A percentile compares a stretch with the other conserved stretches of the same genome.
Evolutionary conservation across 1,140 invertebrate species (phyloP).

Genomic region (Listronotus bonariensis): DNA sequence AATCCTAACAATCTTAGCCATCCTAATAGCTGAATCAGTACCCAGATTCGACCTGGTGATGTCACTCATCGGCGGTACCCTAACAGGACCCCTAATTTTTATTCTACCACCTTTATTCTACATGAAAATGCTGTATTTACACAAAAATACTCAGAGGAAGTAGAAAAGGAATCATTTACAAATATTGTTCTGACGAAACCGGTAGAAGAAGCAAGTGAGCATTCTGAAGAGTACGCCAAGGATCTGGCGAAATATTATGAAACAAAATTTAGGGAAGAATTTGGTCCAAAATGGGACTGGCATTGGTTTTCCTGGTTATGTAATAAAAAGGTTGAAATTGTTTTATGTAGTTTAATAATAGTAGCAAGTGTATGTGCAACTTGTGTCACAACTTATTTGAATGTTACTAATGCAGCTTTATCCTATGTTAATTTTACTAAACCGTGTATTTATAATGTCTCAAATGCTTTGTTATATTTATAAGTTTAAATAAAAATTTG

Average conservation of each 20-base stretch:
- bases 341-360: slow-evolving; percentile 52
- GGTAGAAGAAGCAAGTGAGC: slow-evolving; percentile 5
- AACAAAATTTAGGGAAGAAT: slow-evolving; percentile 23
- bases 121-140: slow-evolving; percentile 56
- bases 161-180: slow-evolving; percentile 37
- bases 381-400: slow-evolving; percentile 64
- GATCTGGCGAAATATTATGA: slow-evolving; percentile 24
- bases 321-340: slow-evolving; percentile 43
- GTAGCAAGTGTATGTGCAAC: slow-evolving; percentile 63
- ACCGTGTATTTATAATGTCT: slow-evolving; percentile 67
- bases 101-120: slow-evolving; percentile 86
- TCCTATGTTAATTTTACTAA: slow-evolving; percentile 61
- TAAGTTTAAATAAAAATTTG: slow-evolving; percentile 11
- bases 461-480: slow-evolving; percentile 36
- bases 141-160: slow-evolving; percentile 33
- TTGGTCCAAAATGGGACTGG: background rate
- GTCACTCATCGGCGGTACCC: slow-evolving; percentile 81
- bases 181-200: slow-evolving; percentile 28
- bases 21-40: slow-evolving; percentile 80
- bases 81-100: slow-evolving; percentile 83
- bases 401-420: slow-evolving; percentile 62
- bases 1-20: slow-evolving; percentile 68
- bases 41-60: slow-evolving; percentile 89
- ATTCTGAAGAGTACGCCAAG: background rate
- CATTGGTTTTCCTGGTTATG: slow-evolving; percentile 4